Conservation (phyloP, 2,113 vertebrate species). For the Lophotis ruficrista region DNA sequence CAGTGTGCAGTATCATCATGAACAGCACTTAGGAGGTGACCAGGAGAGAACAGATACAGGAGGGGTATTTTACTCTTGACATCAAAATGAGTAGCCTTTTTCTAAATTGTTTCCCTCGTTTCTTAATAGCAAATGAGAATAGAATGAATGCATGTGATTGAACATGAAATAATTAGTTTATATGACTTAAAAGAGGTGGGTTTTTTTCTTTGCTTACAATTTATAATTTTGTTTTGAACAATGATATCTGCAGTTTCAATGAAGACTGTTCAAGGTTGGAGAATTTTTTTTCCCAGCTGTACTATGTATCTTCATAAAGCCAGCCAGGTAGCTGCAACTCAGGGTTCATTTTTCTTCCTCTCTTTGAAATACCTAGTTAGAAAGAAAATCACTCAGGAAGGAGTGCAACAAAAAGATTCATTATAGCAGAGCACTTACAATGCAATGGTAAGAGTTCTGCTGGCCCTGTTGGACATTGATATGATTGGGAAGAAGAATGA, state of each 20-base stretch:
- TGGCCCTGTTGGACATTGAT: constrained; percentile 36
- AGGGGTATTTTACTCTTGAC: not conserved
- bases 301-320: constrained; percentile 45
- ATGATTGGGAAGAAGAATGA: constrained; percentile 29
- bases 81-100: not conserved
- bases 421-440: constrained; percentile 7
- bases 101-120: not conserved
- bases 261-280: not conserved
- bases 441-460: constrained; percentile 15
- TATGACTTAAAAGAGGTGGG: not conserved
- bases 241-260: not conserved
- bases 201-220: not conserved
- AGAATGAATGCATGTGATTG: not conserved
- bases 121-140: not conserved
- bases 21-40: not conserved
- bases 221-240: not conserved
- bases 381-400: constrained; percentile 37
- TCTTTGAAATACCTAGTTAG: constrained; percentile 46
- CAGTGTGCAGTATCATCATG: not conserved
- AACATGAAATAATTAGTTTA: not conserved
- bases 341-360: constrained; percentile 21
- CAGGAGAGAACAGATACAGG: not conserved
- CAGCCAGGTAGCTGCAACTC: not conserved
- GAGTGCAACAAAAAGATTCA: constrained; percentile 40
- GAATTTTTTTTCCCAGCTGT: not conserved